Base-by-base conservation (phyloP, 2,888 invertebrate species). In the Eubasilissa splendida region DNA sequence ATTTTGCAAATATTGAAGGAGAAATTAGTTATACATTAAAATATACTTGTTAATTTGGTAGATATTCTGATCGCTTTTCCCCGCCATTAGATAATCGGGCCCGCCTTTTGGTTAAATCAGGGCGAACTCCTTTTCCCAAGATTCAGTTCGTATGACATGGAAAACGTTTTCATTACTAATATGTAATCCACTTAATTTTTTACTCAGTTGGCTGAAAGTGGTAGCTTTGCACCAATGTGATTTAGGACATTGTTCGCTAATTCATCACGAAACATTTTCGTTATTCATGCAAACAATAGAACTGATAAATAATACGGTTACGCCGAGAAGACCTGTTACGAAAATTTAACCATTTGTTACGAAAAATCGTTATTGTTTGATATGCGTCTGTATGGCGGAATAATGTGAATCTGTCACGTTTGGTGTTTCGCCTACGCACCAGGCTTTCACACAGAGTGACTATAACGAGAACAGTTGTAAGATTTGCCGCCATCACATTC, bases 321-420 rank as follows among this genome's bases (percentile, higher is more conserved):
- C 33, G 71, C 71, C 42, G 71, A 54, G 58, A 58, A 42, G 71
- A 73, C 54, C 42, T 73, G 71, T 33, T 8, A 56, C 14, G 42
- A 73, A 56, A 42, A 56, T 56, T 56, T 54, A 56, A 73, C 71
- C 56, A n/a, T 31, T 58, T 31, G 56, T n/a, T 56, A 56, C 71
- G 33, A 33, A 31, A 22, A 42, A 73, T 56, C 71, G 71, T 73
- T 73, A 73, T 73, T 73, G 71, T 73, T 42, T 42, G 42, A 42
- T 73, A 56, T 66, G 56, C 42, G 66, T 66, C 56, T 56, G 53
- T 12, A 76, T 66, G 71, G 8, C 42, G 58, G 71, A 58, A 56
- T 56, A 73, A 73, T 73, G 71, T 56, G 71, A 73, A 56, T 73
- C 71, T n/a, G 70, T 73, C 56, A 58, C 56, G 56, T 73, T 73